Evolutionary conservation across 2,888 invertebrate genomes (phyloP).

Genomic region (Taenaris catops): DNA sequence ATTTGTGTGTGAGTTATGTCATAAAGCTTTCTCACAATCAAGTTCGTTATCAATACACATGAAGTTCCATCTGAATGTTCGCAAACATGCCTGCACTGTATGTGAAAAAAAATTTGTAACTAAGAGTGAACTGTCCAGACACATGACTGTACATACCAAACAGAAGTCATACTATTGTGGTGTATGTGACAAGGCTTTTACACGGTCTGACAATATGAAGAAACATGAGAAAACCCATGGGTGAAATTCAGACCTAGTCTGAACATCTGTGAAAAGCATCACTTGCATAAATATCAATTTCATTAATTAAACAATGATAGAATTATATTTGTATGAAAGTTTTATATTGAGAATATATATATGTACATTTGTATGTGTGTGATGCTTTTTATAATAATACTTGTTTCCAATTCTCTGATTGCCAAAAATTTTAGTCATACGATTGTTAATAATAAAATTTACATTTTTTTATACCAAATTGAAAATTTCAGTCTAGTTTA

Average conservation of each 20-base stretch:
- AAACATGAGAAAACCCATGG: constrained; percentile 79
- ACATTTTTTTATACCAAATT: constrained; percentile 65
- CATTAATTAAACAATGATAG: no score
- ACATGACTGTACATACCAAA: constrained; percentile 77
- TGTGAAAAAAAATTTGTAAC: constrained; percentile 78
- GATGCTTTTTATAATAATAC: constrained; percentile 43
- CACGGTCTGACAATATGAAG: constrained; percentile 76
- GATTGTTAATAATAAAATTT: constrained; percentile 53
- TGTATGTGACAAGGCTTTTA: constrained; percentile 76
- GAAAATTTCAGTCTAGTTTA: constrained; percentile 69
- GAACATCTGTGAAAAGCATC: constrained; percentile 22
- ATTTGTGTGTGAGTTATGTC: constrained; percentile 75
- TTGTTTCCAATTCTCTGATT: constrained; percentile 72
- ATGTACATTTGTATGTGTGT: constrained; percentile 12
- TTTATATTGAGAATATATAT: constrained; percentile 3
- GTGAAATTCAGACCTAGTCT: constrained; percentile 29
- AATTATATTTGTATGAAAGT: background rate
- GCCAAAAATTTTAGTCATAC: constrained; percentile 74
- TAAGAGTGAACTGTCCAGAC: constrained; percentile 76
- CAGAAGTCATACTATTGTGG: constrained; percentile 77
- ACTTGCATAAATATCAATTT: constrained; percentile 6
- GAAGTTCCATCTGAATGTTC: constrained; percentile 75
- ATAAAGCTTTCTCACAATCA: constrained; percentile 75
- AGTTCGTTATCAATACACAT: constrained; percentile 76
- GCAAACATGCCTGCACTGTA: constrained; percentile 74